Conservation (phyloP, 2,888 invertebrate genomes). For the Tethea ocularis region DNA sequence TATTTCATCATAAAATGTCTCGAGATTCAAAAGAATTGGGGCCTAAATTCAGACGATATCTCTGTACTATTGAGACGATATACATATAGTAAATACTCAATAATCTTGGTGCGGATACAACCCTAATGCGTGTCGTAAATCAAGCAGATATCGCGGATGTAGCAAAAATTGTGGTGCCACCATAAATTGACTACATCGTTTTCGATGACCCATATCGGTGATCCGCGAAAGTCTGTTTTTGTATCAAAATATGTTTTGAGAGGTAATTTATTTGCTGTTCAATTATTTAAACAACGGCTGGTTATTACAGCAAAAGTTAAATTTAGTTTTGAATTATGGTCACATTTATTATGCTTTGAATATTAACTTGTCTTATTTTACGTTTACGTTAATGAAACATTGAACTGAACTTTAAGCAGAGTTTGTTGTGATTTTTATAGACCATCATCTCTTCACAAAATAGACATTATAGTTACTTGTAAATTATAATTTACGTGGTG, state of each 20-base stretch:
- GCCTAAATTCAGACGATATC: constrained; percentile 21
- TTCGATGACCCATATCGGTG: constrained; percentile 33
- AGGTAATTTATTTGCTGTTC: neutral
- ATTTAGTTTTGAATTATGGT: too few relatives aligned
- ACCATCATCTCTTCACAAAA: too few relatives aligned
- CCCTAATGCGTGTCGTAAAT: constrained; percentile 59
- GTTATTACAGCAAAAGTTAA: too few relatives aligned
- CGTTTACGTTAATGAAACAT: neutral
- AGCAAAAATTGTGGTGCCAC: constrained; percentile 61
- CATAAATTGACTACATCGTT: constrained; percentile 60
- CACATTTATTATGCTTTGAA: too few relatives aligned
- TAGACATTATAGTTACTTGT: too few relatives aligned
- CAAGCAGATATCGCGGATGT: constrained; percentile 57
- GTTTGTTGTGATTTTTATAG: too few relatives aligned
- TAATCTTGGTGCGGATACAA: constrained; percentile 51
- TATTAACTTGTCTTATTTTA: neutral
- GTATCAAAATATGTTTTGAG: neutral
- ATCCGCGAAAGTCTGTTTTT: neutral
- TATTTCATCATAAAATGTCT: constrained; percentile 18
- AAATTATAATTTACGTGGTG: too few relatives aligned
- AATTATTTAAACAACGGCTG: neutral
- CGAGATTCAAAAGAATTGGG: constrained; percentile 15
- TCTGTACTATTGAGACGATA: constrained; percentile 27
- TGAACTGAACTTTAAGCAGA: neutral
- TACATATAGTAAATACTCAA: constrained; percentile 38